Evolutionary conservation across 1,140 invertebrate genomes (phyloP), one percentile per base, ranked within the genome.

Genomic region (Meloidogyne chitwoodi): DNA sequence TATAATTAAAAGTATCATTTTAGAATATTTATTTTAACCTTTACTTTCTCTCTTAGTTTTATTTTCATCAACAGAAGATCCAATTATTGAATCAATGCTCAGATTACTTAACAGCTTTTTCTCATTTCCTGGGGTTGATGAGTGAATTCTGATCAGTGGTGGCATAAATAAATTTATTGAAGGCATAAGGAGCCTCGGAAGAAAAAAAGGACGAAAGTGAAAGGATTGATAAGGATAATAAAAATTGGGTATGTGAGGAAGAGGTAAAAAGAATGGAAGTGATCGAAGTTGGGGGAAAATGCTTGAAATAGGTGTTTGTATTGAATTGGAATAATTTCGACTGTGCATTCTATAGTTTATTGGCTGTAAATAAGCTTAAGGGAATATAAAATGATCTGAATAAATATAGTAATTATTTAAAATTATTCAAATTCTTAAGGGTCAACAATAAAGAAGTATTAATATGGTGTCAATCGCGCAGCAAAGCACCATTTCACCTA

Each of bases 31-130:
- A n/a, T n/a, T n/a, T n/a, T 6, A 4, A 22, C n/a, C n/a, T n/a
- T 8, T 56, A 56, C 6, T 56, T 56, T 22, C 48, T 5, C 2
- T 8, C n/a, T 22, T 56, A 0, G 19, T n/a, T n/a, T 0, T n/a
- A 22, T 6, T 56, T 56, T 56, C 34, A 24, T 19, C 19, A 19
- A n/a, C 19, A 8, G 26, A 29, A 5, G 26, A 16, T 6, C 38
- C 38, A 34, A 41, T 70, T 44, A 70, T 44, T 11, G 68, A 70
- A n/a, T 70, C 68, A 29, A 70, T 70, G 38, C 68, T 70, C n/a
- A 27, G n/a, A n/a, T 56, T 56, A 56, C 12, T 14, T 22, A 27
- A 11, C 8, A 27, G 67, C 8, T 44, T 14, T 14, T 29, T 24
- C 24, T 26, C 29, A 29, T 12, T 29, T 68, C 16, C 38, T 26